These are phyloP conservation scores for Ochropacha duplaris DNA, from an alignment of 2,888 invertebrate genomes.

Conservation along the genomic window DNA sequence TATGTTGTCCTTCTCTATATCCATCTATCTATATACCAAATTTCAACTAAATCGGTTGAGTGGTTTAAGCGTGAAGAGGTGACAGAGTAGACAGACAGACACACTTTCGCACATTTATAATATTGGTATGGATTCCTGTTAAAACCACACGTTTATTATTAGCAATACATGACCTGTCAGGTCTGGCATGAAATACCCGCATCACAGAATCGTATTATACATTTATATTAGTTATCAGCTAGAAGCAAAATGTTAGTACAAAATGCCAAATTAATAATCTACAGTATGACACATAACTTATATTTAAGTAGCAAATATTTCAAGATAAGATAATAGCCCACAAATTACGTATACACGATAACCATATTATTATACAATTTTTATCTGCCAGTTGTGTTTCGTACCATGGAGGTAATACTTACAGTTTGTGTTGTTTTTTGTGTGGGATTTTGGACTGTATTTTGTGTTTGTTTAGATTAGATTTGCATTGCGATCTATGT, in stretches of 20 bases:
- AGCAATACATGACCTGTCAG: no score
- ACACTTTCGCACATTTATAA: no score
- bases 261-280: background rate
- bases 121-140: no score
- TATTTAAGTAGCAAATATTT: constrained; percentile 12
- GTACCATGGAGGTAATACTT: constrained; percentile 35
- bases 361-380: constrained; percentile 18
- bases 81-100: no score
- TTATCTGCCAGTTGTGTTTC: constrained; percentile 22
- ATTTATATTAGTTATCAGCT: no score
- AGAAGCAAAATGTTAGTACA: background rate
- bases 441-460: constrained; percentile 3
- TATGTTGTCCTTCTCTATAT: no score
- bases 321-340: constrained; percentile 19
- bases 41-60: no score
- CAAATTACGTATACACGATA: constrained; percentile 1
- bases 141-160: no score
- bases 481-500: background rate
- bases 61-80: no score
- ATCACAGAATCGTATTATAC: no score
- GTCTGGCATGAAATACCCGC: no score
- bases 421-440: background rate
- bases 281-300: background rate
- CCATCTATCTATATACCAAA: no score
- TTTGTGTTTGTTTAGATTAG: background rate